Evolutionary conservation across 1,140 invertebrate genomes (phyloP), one percentile per base, ranked within the genome.

Genomic region (Manduca sexta): DNA sequence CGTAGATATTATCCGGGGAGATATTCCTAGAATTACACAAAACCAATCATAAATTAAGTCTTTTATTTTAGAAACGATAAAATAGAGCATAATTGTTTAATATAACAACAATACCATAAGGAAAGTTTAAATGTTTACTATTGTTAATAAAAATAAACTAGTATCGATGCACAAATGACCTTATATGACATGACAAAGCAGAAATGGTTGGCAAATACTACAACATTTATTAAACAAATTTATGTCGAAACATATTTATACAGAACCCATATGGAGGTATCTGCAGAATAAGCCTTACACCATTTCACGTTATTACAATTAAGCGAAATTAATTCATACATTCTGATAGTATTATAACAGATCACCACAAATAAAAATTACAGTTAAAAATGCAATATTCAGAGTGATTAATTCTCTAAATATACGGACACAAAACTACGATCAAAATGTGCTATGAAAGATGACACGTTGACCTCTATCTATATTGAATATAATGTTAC

Each of bases 51-150:
- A 83, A 83, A 80, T 83, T 77, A 82, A 82, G 75, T 82, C 66
- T 72, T 83, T 83, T 83, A 83, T 83, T 81, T 77, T 69, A 71
- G 73, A 83, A 83, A 80, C 71, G 74, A 83, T 80, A 83, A 76
- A 83, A 80, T 79, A 78, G 76, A 83, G 79, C 78, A 70, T 82
- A 76, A 76, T 74, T 76, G 74, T 76, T 74, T 67, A 80, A 72
- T 74, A 66, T 78, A 76, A 79, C 73, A 82, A 82, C 73, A 83
- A 78, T 77, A 79, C 69, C 72, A 73, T 75, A 74, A 66, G 62
- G 64, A 74, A 73, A 69, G 64, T 64, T 73, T 64, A 68, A 69
- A 65, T 58, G 56, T 61, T 64, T 55, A 30, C 62, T 70, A 75
- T 68, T 64, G 67, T 64, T 69, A 69, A 67, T 56, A 62, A 65